A percentile compares a stretch with the other conserved stretches of the same genome.
Conservation (phyloP, 2,888 invertebrate species). For the Meta bourneti region DNA sequence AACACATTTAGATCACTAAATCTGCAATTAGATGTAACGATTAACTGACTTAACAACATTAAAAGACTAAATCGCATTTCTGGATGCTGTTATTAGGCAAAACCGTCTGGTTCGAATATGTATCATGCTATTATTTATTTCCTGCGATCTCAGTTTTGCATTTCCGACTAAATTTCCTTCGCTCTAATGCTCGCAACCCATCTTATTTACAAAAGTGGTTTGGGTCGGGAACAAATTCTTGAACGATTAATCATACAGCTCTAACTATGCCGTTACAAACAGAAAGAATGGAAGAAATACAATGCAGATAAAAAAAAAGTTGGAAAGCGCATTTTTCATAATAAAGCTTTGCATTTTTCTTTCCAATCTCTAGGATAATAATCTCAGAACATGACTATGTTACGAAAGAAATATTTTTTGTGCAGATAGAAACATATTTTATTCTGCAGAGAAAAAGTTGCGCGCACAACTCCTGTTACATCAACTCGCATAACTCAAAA, state of each 20-base stretch:
- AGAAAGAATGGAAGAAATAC: constrained; percentile 11
- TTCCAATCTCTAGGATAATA: constrained; percentile 6
- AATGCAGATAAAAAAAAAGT: constrained; percentile 10
- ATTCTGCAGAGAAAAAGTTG: neutral
- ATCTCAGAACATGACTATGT: neutral
- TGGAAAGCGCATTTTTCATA: constrained; percentile 20
- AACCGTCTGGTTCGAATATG: neutral
- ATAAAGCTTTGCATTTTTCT: constrained; percentile 26
- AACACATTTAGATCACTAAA: too few species aligned
- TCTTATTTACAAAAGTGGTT: constrained; percentile 44
- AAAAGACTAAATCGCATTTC: neutral
- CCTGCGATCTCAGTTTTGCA: neutral
- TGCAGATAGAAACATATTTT: constrained; percentile 1
- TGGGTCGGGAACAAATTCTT: constrained; percentile 12
- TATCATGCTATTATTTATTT: constrained; percentile 11
- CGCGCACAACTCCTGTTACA: neutral
- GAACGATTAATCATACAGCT: constrained; percentile 23
- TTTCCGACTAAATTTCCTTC: constrained; percentile 8
- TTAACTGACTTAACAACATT: too few species aligned
- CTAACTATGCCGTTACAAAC: constrained; percentile 9
- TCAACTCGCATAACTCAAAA: neutral
- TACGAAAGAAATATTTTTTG: constrained; percentile 8
- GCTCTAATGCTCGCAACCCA: neutral
- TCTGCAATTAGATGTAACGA: too few species aligned
- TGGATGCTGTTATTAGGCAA: neutral